Percentiles rank a stretch among this genome's conserved stretches.
These are phyloP conservation scores for Cirrhinus mrigala DNA, from an alignment of 2,797 vertebrate genomes.

Conservation along the genomic window DNA sequence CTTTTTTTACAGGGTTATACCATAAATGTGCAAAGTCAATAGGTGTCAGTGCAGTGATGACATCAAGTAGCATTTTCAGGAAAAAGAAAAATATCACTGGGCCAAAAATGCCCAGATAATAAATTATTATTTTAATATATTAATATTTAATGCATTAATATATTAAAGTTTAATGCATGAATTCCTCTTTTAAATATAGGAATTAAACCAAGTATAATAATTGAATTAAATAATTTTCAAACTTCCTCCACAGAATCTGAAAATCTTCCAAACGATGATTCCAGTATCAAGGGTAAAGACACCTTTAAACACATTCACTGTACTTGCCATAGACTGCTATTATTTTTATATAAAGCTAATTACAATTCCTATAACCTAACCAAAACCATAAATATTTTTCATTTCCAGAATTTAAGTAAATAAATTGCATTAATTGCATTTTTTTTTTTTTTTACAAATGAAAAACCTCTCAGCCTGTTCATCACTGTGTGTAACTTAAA, in stretches of 20 bases:
- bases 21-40: no score
- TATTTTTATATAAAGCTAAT: not conserved
- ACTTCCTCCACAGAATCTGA: conserved; percentile 25
- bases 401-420: not conserved
- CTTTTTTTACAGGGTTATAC: no score
- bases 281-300: conserved; percentile 28
- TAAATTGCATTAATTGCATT: no score
- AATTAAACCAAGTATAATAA: not conserved
- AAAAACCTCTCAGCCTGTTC: not conserved
- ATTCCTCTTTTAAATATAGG: not conserved
- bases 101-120: no score
- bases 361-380: not conserved
- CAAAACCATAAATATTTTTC: not conserved
- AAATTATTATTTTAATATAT: not conserved
- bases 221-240: not conserved
- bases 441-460: not conserved
- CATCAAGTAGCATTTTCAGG: no score
- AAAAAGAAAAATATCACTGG: no score
- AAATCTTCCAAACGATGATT: conserved; percentile 33
- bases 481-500: not conserved
- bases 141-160: not conserved
- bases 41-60: no score
- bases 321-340: not conserved
- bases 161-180: not conserved
- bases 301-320: not conserved